phyloP scores from a whole-genome alignment of 1,140 invertebrate species.

The Ectropis grisescens region DNA sequence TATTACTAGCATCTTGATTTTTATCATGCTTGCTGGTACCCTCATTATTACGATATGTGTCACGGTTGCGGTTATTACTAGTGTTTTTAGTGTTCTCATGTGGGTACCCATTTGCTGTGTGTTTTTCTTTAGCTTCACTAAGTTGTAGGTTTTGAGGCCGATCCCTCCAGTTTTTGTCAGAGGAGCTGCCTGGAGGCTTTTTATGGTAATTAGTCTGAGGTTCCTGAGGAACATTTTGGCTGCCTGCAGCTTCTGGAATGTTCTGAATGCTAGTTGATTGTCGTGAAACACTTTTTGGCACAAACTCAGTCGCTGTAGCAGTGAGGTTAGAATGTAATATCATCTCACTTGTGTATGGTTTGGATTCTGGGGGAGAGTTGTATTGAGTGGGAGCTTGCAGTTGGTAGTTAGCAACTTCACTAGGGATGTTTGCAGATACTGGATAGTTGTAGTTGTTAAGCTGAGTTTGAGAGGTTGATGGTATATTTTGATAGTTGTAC shows the following conservation, averaged over 20 bases:
- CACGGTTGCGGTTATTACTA: slow-evolving; percentile 7
- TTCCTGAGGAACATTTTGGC: no score
- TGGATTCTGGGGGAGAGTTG: slow-evolving; percentile 15
- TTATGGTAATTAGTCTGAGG: slow-evolving; percentile 8
- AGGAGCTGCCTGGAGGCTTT: slow-evolving; percentile 14
- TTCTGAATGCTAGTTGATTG: slow-evolving; percentile 18
- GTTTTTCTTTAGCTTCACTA: slow-evolving; percentile 6
- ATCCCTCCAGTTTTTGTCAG: slow-evolving; percentile 46
- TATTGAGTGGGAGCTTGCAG: slow-evolving; percentile 26
- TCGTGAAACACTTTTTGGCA: slow-evolving; percentile 42
- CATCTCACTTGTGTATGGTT: slow-evolving; percentile 37
- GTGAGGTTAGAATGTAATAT: slow-evolving; percentile 56
- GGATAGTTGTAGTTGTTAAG: slow-evolving; percentile 30
- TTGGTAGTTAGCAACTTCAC: slow-evolving; percentile 28
- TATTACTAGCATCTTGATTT: no score
- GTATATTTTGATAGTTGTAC: slow-evolving; percentile 42
- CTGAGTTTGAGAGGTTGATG: slow-evolving; percentile 31
- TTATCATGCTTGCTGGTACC: slow-evolving; percentile 9
- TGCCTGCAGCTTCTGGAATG: slow-evolving; percentile 14
- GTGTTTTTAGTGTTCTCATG: slow-evolving; percentile 9
- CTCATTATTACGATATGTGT: slow-evolving; percentile 12
- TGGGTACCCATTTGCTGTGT: neutral
- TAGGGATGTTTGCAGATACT: slow-evolving; percentile 23
- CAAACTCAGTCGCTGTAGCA: slow-evolving; percentile 62
- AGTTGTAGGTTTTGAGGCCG: slow-evolving; percentile 27